These are phyloP conservation scores for Lasiurus borealis DNA, from an alignment of 2,113 vertebrate species.

Conservation along the genomic window DNA sequence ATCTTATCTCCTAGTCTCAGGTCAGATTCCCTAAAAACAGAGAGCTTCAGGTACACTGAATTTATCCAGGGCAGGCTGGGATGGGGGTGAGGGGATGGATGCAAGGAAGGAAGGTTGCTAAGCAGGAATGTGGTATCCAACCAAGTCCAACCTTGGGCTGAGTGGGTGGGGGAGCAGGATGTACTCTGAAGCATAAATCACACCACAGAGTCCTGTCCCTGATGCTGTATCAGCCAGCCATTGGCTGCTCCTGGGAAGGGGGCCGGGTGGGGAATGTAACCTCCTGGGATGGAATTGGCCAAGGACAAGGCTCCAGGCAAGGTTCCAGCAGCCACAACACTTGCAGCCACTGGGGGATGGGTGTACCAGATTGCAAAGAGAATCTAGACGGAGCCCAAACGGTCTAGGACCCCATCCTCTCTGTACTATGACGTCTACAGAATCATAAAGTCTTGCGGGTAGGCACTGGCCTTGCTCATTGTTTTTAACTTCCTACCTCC, in stretches of 20 bases:
- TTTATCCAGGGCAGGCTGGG: neutral
- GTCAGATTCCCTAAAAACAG: neutral
- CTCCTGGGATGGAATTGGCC: neutral
- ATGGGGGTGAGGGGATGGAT: too few relatives aligned
- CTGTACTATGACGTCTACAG: neutral
- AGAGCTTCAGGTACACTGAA: neutral
- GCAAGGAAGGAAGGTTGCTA: neutral
- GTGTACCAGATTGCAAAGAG: neutral
- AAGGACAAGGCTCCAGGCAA: neutral
- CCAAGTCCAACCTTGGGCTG: neutral
- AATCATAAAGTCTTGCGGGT: neutral
- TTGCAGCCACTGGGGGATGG: neutral
- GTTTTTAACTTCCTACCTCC: neutral
- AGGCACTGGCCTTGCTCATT: neutral
- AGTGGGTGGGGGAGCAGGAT: neutral
- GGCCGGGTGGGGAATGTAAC: neutral
- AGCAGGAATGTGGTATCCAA: neutral
- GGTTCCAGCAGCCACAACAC: neutral
- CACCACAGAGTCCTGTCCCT: neutral
- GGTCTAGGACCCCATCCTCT: neutral
- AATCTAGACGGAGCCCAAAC: neutral
- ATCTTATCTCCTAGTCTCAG: neutral
- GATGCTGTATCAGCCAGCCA: neutral
- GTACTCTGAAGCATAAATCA: neutral
- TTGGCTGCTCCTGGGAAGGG: neutral